Evolutionary conservation across 2,888 invertebrate genomes (phyloP), one percentile per base, ranked within the genome.

Genomic region (Volucella inanis): DNA sequence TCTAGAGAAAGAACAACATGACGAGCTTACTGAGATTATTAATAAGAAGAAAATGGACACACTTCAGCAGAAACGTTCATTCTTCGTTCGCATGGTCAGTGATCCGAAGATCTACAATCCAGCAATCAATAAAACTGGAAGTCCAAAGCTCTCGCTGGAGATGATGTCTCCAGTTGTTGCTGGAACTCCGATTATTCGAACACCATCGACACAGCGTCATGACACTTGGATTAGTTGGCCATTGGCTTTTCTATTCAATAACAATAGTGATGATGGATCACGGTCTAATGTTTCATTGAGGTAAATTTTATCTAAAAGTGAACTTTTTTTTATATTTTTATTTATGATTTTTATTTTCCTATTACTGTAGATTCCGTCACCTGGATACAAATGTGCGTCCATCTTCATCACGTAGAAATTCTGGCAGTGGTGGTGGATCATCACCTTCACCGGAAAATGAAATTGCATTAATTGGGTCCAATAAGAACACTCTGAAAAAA

Each of bases 41-140:
- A 94, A 96, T 88, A 94, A 95, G 77, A 96, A 96, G 90, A 94
- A 95, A 90, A 95, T 95, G 89, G 96, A 96, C 76, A 96, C 96
- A 6, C 92, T 98, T 90, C 97, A 97, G 9, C 96, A 98, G 92
- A 98, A 98, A 92, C 94, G 98, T 68, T 98, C 98, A 12, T 98
- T 98, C 94, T 98, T 98, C 93, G 98, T 98, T 76, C 96, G 98
- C 64, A 98, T 98, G 98, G 98, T 98, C 87, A 97, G 97, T 91
- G 98, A 98, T 93, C 98, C 98, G 2, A 98, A 98, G 92, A 96
- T 98, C 89, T 98, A 98, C 93, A 97, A 98, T 93, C 97, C 98
- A 43, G 96, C 97, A 82, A 97, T 98, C 89, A 96, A 95, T 90
- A 96, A 96, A 92, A 94, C 95, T 0, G 93, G 95, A 62, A 94